Base-by-base conservation (phyloP, 2,797 vertebrate species). In the Lepidocolaptes lacrymiger region DNA sequence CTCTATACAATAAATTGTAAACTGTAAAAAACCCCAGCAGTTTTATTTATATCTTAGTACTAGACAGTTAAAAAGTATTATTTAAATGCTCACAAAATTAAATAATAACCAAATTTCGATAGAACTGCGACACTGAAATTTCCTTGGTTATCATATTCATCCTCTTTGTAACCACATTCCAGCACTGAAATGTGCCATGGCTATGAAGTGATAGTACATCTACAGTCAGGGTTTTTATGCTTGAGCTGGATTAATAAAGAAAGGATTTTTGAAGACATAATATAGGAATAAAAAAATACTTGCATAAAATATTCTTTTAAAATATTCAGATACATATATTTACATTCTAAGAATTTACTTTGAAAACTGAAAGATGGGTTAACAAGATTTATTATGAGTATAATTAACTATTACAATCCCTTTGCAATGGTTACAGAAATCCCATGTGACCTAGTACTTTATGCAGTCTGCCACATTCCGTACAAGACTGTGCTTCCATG, bases 391-490 rank as follows among this genome's bases (percentile, higher is more conserved):
- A 34, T 3, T 77, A 51, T 1, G 12, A 63, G 7, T 20, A n/a
- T 27, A 73, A 63, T 49, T 22, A 54, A 13, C 64, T 51, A 68
- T 27, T 34, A 93, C 43, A 92, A 86, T 34, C 67, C 34, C 7
- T 90, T 84, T 52, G 49, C 59, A 75, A 36, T 16, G 20, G 10
- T 36, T 81, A 67, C 21, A 93, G 41, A 82, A 63, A 79, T 77
- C 22, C 78, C 67, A 80, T 63, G 17, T 39, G 81, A 73, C 56
- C 76, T 41, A 67, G 96, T 97, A 99, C 98, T 97, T 98, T 94
- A 91, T 64, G 90, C 98, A 99, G 41, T 98, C 96, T 43, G 98
- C 98, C 93, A 99, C 91, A 95, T 98, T 98, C 76, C 99, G 91
- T 44, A 98, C 88, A 24, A 91, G 92, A 64, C 98, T 97, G 59